phyloP scores from a whole-genome alignment of 2,888 invertebrate genomes.

The Charanyca ferruginea region DNA sequence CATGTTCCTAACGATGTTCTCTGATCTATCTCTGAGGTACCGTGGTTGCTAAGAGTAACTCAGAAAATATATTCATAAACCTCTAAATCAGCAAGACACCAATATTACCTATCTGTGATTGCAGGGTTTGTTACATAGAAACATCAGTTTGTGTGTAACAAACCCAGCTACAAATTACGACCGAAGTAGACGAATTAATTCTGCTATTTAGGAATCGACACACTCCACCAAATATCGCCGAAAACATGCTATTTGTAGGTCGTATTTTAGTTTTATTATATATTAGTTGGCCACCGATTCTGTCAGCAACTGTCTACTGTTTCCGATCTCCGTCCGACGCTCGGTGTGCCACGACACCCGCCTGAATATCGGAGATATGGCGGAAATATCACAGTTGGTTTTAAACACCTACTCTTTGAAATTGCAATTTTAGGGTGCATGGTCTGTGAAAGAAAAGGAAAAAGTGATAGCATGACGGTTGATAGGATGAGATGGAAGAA shows the following conservation, averaged over 20 bases:
- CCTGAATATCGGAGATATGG: slow-evolving; percentile 5
- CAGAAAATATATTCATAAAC: no score
- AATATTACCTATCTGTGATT: no score
- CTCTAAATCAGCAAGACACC: no score
- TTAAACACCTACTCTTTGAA: slow-evolving; percentile 3
- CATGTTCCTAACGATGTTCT: no score
- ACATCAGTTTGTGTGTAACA: not conserved
- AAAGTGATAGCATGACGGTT: no score
- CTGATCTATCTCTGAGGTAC: no score
- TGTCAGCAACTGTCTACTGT: slow-evolving; percentile 21
- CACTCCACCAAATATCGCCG: not conserved
- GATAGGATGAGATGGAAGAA: no score
- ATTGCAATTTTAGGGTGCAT: not conserved
- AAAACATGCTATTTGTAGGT: slow-evolving; percentile 27
- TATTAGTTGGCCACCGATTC: slow-evolving; percentile 19
- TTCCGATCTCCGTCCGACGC: not conserved
- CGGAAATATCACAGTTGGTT: slow-evolving; percentile 37
- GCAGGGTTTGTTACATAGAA: no score
- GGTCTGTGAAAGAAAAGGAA: no score
- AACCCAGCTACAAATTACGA: slow-evolving; percentile 7
- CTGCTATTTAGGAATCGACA: slow-evolving; percentile 8
- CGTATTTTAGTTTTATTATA: not conserved
- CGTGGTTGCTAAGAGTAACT: no score
- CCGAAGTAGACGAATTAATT: slow-evolving; percentile 5
- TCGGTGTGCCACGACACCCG: not conserved